phyloP scores from a whole-genome alignment of 1,140 invertebrate species.

The Bombyx mandarina region DNA sequence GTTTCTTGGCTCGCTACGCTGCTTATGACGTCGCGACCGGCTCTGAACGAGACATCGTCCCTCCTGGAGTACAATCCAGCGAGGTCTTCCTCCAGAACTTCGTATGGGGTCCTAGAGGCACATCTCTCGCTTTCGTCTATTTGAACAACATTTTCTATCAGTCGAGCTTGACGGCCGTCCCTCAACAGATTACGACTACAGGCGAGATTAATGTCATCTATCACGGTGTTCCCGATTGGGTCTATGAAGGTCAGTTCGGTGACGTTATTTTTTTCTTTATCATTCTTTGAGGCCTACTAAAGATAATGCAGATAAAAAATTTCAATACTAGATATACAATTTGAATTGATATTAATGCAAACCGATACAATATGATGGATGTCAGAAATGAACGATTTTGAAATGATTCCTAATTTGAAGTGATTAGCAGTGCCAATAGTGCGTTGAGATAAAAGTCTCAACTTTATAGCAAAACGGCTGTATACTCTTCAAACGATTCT shows the following conservation, averaged over 20 bases:
- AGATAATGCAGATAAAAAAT: too few species aligned
- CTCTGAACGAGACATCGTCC: constrained; percentile 31
- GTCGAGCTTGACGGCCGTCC: constrained; percentile 53
- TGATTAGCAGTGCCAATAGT: too few species aligned
- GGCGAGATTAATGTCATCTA: constrained; percentile 77
- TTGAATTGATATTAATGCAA: too few species aligned
- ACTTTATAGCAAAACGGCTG: too few species aligned
- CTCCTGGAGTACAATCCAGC: constrained; percentile 27
- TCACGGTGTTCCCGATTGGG: constrained; percentile 85
- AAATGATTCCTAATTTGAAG: too few species aligned
- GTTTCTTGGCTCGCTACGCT: constrained; percentile 65
- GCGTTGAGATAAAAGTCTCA: too few species aligned
- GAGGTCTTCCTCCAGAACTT: constrained; percentile 75
- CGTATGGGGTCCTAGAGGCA: constrained; percentile 80
- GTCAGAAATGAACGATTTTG: too few species aligned
- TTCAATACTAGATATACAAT: too few species aligned
- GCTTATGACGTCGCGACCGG: constrained; percentile 62
- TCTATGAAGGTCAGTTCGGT: constrained; percentile 75
- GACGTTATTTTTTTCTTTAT: too few species aligned
- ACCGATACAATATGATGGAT: too few species aligned
- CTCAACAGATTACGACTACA: constrained; percentile 72
- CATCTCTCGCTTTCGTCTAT: constrained; percentile 82
- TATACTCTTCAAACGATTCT: too few species aligned
- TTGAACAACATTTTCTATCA: constrained; percentile 86
- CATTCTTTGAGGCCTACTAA: too few species aligned